These are phyloP conservation scores for Nothobranchius kuhntae DNA, from an alignment of 2,113 vertebrate genomes.

Conservation along the genomic window DNA sequence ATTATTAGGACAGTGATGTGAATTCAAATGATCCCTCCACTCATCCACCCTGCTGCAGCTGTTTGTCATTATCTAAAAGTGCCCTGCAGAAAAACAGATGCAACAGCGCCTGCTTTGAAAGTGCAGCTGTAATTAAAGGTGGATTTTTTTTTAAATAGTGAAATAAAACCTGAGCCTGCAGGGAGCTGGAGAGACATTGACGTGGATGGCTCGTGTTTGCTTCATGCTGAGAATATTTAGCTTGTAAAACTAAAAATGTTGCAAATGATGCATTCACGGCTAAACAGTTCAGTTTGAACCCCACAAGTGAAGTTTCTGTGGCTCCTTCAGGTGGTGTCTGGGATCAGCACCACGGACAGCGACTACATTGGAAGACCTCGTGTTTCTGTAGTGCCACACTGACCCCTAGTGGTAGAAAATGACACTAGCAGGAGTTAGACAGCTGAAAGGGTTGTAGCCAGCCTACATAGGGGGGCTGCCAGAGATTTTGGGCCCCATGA, in stretches of 20 bases:
- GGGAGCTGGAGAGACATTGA: background rate
- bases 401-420: background rate
- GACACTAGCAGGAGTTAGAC: background rate
- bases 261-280: background rate
- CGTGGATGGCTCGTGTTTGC: background rate
- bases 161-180: background rate
- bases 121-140: background rate
- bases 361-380: background rate
- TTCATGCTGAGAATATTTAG: background rate
- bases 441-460: too few species aligned
- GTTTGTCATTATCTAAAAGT: background rate
- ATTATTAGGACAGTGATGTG: too few species aligned
- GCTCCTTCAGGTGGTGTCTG: too few species aligned
- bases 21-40: too few species aligned
- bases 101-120: fast-evolving
- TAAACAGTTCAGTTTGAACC: background rate
- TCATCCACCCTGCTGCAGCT: too few species aligned
- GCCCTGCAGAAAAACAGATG: background rate
- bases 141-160: background rate
- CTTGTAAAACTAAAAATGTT: too few species aligned
- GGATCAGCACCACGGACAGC: conserved; percentile 24
- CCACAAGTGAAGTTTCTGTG: too few species aligned
- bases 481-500: too few species aligned
- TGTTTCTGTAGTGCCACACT: background rate
- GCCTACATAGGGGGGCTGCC: too few species aligned